Evolutionary conservation across 2,113 vertebrate species (phyloP).

Genomic region (Limnothrissa miodon): DNA sequence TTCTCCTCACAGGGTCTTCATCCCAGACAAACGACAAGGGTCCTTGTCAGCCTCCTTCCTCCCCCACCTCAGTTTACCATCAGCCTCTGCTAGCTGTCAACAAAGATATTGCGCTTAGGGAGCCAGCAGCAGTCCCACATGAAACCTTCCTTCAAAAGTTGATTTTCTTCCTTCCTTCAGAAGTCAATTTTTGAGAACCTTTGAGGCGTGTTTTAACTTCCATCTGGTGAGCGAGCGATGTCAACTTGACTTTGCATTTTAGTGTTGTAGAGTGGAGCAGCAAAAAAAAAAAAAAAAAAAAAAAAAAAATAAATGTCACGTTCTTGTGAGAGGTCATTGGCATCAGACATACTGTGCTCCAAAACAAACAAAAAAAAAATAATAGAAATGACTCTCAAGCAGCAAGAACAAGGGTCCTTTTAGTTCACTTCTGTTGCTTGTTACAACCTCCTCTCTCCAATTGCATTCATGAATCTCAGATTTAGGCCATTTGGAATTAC

Average conservation of each 20-base stretch:
- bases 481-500: constrained; percentile 22
- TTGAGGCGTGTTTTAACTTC: background rate
- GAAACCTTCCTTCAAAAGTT: constrained; percentile 22
- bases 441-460: background rate
- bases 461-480: constrained; percentile 10
- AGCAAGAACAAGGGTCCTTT: constrained; percentile 45
- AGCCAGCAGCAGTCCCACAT: constrained; percentile 35
- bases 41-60: constrained; percentile 5
- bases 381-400: constrained; percentile 23
- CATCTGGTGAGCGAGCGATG: constrained; percentile 23
- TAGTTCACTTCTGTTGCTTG: background rate
- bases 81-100: constrained; percentile 1
- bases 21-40: constrained; percentile 20
- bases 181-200: constrained; percentile 2
- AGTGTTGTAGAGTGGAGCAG: constrained; percentile 65
- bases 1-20: constrained; percentile 30
- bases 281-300: constrained; percentile 39
- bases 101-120: constrained; percentile 29
- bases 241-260: constrained; percentile 60
- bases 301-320: constrained; percentile 26
- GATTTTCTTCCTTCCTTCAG: background rate
- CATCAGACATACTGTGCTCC: constrained; percentile 53
- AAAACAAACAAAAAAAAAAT: constrained; percentile 21
- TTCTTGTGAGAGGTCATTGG: constrained; percentile 47
- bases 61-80: constrained; percentile 9